Evolutionary conservation across 2,888 invertebrate species (phyloP).

Genomic region (Drosophila putrida): DNA sequence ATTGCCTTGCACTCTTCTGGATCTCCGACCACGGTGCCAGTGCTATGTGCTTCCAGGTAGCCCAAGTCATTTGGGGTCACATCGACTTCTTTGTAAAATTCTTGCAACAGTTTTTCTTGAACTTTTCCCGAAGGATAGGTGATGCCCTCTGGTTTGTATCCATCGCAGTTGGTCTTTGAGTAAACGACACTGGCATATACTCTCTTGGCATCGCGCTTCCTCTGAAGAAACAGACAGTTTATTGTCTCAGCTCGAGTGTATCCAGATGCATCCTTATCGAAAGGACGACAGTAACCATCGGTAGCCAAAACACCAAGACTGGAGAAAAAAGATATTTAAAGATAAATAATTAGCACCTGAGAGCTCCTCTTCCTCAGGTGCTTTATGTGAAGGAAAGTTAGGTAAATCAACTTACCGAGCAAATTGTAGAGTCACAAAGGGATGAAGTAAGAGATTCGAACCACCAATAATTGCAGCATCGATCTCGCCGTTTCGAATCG

Average conservation of each 20-base stretch:
- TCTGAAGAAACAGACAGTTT: slow-evolving; percentile 90
- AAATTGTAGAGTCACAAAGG: slow-evolving; percentile 95
- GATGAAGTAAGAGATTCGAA: slow-evolving; percentile 93
- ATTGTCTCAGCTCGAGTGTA: slow-evolving; percentile 94
- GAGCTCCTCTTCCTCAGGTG: no score
- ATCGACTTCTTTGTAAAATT: slow-evolving; percentile 90
- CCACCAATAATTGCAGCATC: slow-evolving; percentile 96
- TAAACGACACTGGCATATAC: slow-evolving; percentile 90
- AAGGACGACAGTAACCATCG: slow-evolving; percentile 95
- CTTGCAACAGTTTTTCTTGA: slow-evolving; percentile 88
- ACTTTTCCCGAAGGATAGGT: slow-evolving; percentile 89
- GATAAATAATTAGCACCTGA: no score
- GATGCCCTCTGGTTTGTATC: slow-evolving; percentile 90
- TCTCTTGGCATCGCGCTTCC: slow-evolving; percentile 88
- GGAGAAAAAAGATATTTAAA: slow-evolving; percentile 52
- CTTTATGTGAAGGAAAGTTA: background rate
- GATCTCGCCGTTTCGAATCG: slow-evolving; percentile 92
- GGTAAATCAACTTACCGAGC: slow-evolving; percentile 86
- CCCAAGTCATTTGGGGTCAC: slow-evolving; percentile 89
- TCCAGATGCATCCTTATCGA: slow-evolving; percentile 93
- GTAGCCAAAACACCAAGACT: slow-evolving; percentile 92
- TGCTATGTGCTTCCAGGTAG: slow-evolving; percentile 95
- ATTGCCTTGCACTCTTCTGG: slow-evolving; percentile 95
- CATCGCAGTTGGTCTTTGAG: slow-evolving; percentile 93
- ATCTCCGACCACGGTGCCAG: slow-evolving; percentile 94